Percentiles rank a stretch among this genome's conserved stretches.
These are phyloP conservation scores for Natrix natrix DNA, from an alignment of 2,797 vertebrate species.

Conservation along the genomic window DNA sequence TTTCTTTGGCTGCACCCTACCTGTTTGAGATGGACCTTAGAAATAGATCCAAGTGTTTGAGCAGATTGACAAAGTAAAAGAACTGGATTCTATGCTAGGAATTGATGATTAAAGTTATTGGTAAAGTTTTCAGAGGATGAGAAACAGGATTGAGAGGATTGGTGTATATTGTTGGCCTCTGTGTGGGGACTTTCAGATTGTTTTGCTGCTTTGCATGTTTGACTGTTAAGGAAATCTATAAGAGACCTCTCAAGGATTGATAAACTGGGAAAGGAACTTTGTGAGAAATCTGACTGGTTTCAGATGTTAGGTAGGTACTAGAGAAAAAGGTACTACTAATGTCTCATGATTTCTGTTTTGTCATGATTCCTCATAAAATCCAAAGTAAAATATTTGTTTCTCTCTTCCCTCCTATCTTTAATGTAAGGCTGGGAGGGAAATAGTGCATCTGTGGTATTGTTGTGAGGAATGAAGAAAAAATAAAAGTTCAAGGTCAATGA, in stretches of 20 bases:
- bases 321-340: background rate
- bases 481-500: background rate
- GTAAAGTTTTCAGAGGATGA: background rate
- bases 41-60: background rate
- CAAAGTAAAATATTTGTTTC: background rate
- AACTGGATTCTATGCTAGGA: background rate
- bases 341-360: background rate
- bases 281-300: background rate
- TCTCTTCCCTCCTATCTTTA: background rate
- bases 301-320: background rate
- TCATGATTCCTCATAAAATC: background rate
- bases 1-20: background rate
- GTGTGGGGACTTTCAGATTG: background rate
- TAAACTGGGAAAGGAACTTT: background rate
- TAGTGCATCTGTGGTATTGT: background rate
- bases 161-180: background rate
- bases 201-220: background rate
- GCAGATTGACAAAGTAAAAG: background rate
- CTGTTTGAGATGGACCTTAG: background rate
- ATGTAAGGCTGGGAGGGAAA: background rate
- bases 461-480: background rate
- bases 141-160: background rate
- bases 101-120: background rate
- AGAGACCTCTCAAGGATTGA: background rate
- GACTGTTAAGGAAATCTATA: background rate